Evolutionary conservation across 2,113 vertebrate species (phyloP), one percentile per base, ranked within the genome.

Genomic region (Centropus bengalensis): DNA sequence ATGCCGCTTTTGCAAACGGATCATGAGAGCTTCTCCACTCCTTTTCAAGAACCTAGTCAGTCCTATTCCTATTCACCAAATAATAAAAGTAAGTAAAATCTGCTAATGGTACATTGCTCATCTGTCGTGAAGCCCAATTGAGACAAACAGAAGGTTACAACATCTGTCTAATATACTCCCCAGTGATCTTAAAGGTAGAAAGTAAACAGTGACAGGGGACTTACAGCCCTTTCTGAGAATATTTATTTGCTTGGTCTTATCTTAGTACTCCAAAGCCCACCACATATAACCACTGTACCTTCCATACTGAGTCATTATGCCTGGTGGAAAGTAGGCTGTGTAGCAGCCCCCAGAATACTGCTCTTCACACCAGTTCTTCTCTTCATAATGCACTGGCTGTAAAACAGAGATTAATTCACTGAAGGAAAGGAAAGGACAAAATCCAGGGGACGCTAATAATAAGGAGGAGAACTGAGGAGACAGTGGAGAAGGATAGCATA

Each of bases 301-400:
- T 96, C 99, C 99, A 92, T 96, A 99, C 95, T 99, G 99, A 80
- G 99, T 99, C 91, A 99, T 98, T 97, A 99, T 98, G 44, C 99
- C 99, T 3, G 99, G 99, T 44, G 99, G 99, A 87, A 98, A 99
- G 87, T 99, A 99, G 24, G 98, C 98, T 0, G 99, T 99, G 96
- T 99, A 99, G 97, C 99, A 99, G 54, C 99, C 99, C 14, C 98
- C 99, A 4, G 99, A 99, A 96, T 99, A 99, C 83, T 99, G 98
- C 73, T 99, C 99, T 82, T 99, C 99, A 97, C 99, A 99, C 99
- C 99, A 99, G 97, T 99, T 99, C 98, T 99, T 99, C 97, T 99
- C 99, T 97, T 99, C 99, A 28, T 99, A 99, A 96, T 99, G 99
- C 63, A 99, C 98, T 1, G 99, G 99, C 99, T 99, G 96, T 77